Conservation (phyloP, 1,140 invertebrate genomes). For the Dolichoris vasculosae region DNA sequence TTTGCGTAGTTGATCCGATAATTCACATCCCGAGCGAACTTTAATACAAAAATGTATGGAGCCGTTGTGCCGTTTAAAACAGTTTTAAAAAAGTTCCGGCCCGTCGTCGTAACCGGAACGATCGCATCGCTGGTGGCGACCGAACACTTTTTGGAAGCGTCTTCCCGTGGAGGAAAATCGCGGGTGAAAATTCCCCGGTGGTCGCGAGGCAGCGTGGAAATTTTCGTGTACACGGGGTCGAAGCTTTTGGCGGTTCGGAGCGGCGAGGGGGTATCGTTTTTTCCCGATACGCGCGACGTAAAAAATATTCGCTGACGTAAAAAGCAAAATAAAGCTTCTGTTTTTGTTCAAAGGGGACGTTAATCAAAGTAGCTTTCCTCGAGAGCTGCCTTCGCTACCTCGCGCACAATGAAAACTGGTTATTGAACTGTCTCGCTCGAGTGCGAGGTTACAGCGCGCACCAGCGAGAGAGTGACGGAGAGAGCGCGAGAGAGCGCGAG, state of each 20-base stretch:
- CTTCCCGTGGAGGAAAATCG: too few species aligned
- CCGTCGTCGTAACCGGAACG: not conserved
- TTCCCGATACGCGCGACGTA: slow-evolving; percentile 20
- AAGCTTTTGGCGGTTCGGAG: not conserved
- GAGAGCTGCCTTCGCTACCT: slow-evolving; percentile 25
- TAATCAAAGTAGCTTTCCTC: slow-evolving; percentile 53
- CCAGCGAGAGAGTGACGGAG: not conserved
- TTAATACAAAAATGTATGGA: slow-evolving; percentile 27
- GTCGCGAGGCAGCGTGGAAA: slow-evolving; percentile 12
- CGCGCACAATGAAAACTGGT: slow-evolving; percentile 52
- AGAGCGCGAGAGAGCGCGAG: not conserved
- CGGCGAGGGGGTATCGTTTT: not conserved
- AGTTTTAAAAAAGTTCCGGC: not conserved
- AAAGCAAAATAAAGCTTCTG: slow-evolving; percentile 45
- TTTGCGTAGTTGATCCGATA: slow-evolving; percentile 47
- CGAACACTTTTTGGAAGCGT: not conserved
- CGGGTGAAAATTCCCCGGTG: not conserved
- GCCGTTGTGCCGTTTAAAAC: not conserved
- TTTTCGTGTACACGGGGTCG: slow-evolving; percentile 45
- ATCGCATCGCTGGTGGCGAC: not conserved
- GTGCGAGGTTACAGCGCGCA: slow-evolving; percentile 31
- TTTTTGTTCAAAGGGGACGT: slow-evolving; percentile 48
- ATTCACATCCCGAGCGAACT: slow-evolving; percentile 18
- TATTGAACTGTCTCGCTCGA: slow-evolving; percentile 52
- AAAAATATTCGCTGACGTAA: slow-evolving; percentile 41